These are phyloP conservation scores for Xestia rhomboidea DNA, from an alignment of 2,888 invertebrate species.

Conservation along the genomic window DNA sequence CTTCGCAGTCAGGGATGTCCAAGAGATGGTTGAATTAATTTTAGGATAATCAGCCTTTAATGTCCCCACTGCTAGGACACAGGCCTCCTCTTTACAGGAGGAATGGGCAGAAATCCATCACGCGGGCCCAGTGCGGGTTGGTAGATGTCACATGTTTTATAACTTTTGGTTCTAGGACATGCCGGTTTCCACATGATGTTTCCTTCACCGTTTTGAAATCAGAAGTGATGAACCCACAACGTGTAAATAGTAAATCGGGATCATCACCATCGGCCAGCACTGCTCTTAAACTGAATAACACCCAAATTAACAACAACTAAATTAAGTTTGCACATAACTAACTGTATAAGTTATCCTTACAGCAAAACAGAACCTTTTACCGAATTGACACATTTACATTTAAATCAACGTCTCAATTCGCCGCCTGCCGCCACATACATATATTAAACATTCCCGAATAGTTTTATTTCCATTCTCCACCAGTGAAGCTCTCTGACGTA, in stretches of 20 bases:
- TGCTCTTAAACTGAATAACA: not conserved
- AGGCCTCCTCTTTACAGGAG: not conserved
- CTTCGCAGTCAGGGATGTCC: no score
- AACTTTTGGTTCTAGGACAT: not conserved
- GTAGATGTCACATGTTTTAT: not conserved
- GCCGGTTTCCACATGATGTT: not conserved
- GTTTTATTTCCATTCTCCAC: constrained; percentile 32
- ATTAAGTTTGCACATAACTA: not conserved
- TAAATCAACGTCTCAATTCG: constrained; percentile 6
- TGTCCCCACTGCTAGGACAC: not conserved
- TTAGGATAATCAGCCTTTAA: no score
- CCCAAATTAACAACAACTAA: not conserved
- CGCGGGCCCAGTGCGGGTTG: not conserved
- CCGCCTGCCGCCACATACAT: not conserved
- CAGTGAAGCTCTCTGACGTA: constrained; percentile 27
- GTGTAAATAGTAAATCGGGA: not conserved
- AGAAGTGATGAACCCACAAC: not conserved
- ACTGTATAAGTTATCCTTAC: not conserved
- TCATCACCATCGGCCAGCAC: not conserved
- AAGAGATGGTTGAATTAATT: not conserved
- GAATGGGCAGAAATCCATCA: not conserved
- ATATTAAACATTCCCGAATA: constrained; percentile 18
- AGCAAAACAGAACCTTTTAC: not conserved
- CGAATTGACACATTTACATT: constrained; percentile 26
- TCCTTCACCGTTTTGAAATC: not conserved